These are phyloP conservation scores for Mya arenaria DNA, from an alignment of 1,140 invertebrate species.

Conservation along the genomic window DNA sequence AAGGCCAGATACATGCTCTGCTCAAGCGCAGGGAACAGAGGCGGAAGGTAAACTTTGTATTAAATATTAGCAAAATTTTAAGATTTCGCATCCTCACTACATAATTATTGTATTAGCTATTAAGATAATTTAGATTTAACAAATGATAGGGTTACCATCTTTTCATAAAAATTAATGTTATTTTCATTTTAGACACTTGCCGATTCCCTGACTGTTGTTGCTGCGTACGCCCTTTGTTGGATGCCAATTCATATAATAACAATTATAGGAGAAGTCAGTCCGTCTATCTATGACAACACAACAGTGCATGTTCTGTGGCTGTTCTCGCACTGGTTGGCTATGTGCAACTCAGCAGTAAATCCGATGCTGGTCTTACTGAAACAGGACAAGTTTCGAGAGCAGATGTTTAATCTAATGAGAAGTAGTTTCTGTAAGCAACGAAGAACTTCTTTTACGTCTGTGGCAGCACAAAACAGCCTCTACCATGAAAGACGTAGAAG, in stretches of 20 bases:
- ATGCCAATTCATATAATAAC: conserved; percentile 84
- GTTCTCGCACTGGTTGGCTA: conserved; percentile 89
- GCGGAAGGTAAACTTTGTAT: conserved; percentile 37
- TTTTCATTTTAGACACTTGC: conserved; percentile 51
- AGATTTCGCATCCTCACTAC: no score
- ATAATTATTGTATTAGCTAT: no score
- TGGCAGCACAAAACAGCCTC: no score
- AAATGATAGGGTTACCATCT: no score
- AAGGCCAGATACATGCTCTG: background rate
- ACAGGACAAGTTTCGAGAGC: conserved; percentile 88
- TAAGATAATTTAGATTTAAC: no score
- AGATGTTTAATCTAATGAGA: no score
- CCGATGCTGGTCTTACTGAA: conserved; percentile 95
- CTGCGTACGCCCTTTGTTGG: conserved; percentile 52
- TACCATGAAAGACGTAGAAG: no score
- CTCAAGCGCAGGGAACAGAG: background rate
- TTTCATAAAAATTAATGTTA: background rate
- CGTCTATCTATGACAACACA: conserved; percentile 74
- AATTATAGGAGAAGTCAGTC: conserved; percentile 75
- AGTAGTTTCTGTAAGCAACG: no score
- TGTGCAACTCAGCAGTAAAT: conserved; percentile 95
- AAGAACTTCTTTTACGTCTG: no score
- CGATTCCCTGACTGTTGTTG: conserved; percentile 28
- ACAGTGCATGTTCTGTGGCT: conserved; percentile 75
- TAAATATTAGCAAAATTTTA: no score